phyloP scores from a whole-genome alignment of 2,113 vertebrate genomes.

The Petroica traversi region DNA sequence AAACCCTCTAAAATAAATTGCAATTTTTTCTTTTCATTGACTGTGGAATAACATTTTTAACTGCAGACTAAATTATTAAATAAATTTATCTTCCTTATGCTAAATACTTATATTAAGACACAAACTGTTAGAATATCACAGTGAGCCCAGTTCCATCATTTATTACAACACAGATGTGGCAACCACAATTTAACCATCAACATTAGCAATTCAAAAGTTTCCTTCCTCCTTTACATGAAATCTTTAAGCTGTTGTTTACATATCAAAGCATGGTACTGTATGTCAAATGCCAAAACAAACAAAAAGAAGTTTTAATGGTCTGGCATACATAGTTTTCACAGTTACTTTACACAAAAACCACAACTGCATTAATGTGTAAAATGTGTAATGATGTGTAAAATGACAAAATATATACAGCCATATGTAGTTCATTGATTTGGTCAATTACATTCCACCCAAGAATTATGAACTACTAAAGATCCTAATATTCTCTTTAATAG shows the following conservation, averaged over 20 bases:
- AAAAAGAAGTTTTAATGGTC: not conserved
- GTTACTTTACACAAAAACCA: not conserved
- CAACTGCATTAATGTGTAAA: not conserved
- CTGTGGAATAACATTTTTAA: not conserved
- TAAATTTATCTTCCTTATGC: not conserved
- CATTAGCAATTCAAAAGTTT: not conserved
- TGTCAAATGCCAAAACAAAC: not conserved
- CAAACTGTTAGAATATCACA: not conserved
- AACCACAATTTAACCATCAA: not conserved
- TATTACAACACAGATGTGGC: not conserved
- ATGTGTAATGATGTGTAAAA: not conserved
- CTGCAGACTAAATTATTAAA: not conserved
- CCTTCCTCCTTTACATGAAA: not conserved
- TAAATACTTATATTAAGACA: constrained; percentile 5
- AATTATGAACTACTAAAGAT: not conserved
- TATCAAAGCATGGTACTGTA: not conserved
- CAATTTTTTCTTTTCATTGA: not conserved
- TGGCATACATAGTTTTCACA: not conserved
- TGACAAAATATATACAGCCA: not conserved
- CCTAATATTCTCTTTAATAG: not conserved
- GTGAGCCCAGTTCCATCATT: not conserved
- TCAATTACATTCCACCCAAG: not conserved
- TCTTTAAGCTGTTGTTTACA: not conserved
- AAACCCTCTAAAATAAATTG: not conserved
- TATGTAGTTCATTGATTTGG: not conserved